Conservation (phyloP, 2,797 vertebrate species). For the Liparis tanakae region DNA sequence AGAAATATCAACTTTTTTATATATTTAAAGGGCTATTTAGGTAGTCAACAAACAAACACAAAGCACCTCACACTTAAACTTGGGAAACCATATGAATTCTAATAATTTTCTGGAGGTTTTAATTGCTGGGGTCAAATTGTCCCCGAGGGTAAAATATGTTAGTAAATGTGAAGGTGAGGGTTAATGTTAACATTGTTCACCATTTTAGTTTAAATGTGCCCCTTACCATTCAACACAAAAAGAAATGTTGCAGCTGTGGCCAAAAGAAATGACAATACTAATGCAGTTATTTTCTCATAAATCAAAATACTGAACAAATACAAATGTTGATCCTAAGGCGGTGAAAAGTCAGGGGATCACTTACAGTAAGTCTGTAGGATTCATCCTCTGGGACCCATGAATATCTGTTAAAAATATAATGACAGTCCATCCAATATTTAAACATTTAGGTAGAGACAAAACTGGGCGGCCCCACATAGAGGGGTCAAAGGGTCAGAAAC, state of each 20-base stretch:
- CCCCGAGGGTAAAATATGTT: too few relatives aligned
- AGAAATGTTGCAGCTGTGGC: background rate
- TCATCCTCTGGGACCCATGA: background rate
- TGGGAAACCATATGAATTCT: too few relatives aligned
- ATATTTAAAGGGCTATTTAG: too few relatives aligned
- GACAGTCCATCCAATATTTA: background rate
- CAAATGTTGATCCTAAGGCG: background rate
- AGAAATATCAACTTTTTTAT: too few relatives aligned
- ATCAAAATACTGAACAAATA: background rate
- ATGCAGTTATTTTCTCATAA: background rate
- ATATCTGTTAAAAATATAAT: slow-evolving; percentile 3
- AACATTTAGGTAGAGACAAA: background rate
- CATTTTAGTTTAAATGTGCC: background rate
- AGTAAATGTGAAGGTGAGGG: too few relatives aligned
- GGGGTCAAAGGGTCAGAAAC: slow-evolving; percentile 20
- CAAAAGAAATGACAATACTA: background rate
- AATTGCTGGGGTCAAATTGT: too few relatives aligned
- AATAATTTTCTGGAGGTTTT: too few relatives aligned
- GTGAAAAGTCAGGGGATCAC: background rate
- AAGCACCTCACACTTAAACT: too few relatives aligned
- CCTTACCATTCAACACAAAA: background rate
- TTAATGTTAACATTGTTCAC: background rate
- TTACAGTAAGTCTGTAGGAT: background rate
- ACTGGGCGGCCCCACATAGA: background rate
- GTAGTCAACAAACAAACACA: too few relatives aligned